Evolutionary conservation across 2,797 vertebrate genomes (phyloP).

Genomic region (Sebastes matsubarae): DNA sequence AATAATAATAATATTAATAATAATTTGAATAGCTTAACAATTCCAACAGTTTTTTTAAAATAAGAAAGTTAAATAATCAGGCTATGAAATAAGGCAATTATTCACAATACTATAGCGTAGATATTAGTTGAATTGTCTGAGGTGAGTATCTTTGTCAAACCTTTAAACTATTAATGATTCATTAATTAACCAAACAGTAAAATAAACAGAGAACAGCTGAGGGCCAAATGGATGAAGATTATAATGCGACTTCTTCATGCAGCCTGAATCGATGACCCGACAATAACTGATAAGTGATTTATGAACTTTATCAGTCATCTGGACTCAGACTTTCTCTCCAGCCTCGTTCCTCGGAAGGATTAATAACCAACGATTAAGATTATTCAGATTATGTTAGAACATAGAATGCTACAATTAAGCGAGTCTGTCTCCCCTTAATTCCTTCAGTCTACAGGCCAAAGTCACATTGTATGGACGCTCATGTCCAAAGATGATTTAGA

Average conservation of each 20-base stretch:
- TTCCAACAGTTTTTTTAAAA: not conserved
- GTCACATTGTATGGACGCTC: not conserved
- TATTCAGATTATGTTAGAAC: not conserved
- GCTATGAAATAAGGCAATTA: not conserved
- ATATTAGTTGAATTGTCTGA: not conserved
- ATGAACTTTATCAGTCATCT: not conserved
- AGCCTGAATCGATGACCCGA: not conserved
- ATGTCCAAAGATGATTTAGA: not conserved
- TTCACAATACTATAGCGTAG: not conserved
- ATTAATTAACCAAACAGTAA: not conserved
- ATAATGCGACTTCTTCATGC: not conserved
- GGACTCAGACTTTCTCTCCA: not conserved
- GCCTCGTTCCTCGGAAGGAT: not conserved
- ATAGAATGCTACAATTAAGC: not conserved
- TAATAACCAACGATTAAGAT: not conserved
- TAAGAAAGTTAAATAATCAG: not conserved
- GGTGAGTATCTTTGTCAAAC: not conserved
- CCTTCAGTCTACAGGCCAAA: no score
- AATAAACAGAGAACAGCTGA: not conserved
- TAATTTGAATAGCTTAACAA: not conserved
- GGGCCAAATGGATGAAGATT: not conserved
- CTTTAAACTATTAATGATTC: not conserved
- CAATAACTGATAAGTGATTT: not conserved
- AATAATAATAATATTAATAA: not conserved
- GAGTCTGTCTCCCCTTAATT: not conserved